phyloP scores from a whole-genome alignment of 2,888 invertebrate genomes.

The Philopedon plagiatum region DNA sequence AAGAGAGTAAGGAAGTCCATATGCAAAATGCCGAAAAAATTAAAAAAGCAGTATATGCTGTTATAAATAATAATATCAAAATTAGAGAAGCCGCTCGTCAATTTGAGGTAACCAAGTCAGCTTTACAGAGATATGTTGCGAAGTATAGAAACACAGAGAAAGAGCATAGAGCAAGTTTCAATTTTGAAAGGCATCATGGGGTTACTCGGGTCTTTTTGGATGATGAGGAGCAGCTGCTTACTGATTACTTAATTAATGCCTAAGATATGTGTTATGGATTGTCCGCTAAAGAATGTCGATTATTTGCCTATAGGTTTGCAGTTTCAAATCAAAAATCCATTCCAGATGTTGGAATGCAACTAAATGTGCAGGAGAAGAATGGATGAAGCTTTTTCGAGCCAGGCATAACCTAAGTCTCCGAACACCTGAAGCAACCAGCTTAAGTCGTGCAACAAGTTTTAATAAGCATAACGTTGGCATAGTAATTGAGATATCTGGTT shows the following conservation, averaged over 20 bases:
- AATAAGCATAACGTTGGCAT: no score
- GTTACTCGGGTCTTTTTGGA: constrained; percentile 10
- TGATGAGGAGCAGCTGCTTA: constrained; percentile 17
- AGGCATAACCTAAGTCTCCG: no score
- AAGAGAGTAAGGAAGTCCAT: neutral
- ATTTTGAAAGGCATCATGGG: constrained; percentile 19
- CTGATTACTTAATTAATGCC: constrained; percentile 8
- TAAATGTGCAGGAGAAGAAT: constrained; percentile 34
- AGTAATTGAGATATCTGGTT: constrained; percentile 18
- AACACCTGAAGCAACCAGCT: no score
- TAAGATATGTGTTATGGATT: constrained; percentile 28
- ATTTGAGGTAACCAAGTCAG: neutral
- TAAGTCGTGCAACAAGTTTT: no score
- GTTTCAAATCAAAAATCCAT: constrained; percentile 19
- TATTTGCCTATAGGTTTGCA: constrained; percentile 32
- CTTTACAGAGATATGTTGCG: neutral
- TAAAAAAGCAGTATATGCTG: neutral
- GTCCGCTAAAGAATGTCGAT: neutral
- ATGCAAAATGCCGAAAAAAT: neutral
- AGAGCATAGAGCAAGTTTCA: neutral
- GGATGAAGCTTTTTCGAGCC: constrained; percentile 22
- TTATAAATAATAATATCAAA: neutral
- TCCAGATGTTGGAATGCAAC: constrained; percentile 25
- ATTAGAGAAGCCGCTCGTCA: neutral
- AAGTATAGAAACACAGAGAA: neutral